Evolutionary conservation across 2,888 invertebrate species (phyloP).

Genomic region (Diarsia brunnea): DNA sequence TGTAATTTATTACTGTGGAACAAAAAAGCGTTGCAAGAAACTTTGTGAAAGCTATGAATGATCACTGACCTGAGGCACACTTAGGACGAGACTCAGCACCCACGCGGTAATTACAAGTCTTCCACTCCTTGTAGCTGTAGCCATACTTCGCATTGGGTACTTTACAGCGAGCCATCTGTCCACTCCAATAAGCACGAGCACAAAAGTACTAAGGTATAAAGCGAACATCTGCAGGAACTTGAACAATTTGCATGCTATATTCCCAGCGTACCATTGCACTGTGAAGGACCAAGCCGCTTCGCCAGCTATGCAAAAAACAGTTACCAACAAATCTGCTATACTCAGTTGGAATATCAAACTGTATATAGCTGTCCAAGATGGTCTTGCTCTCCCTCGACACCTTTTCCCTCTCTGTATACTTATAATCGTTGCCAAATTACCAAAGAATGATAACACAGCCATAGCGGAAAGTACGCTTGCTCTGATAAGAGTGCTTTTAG

Average conservation of each 20-base stretch:
- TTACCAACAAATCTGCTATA: constrained; percentile 95
- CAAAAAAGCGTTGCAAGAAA: constrained; percentile 19
- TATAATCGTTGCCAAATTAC: constrained; percentile 94
- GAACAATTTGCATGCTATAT: constrained; percentile 94
- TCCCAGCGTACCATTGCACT: constrained; percentile 95
- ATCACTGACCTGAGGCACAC: constrained; percentile 94
- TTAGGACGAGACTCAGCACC: constrained; percentile 93
- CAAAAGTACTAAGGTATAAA: constrained; percentile 95
- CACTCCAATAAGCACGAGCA: constrained; percentile 95
- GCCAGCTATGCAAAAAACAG: constrained; percentile 95
- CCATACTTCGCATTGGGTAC: constrained; percentile 94
- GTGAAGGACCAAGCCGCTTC: constrained; percentile 95
- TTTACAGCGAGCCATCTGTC: constrained; percentile 95
- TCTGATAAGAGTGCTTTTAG: constrained; percentile 91
- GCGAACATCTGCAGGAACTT: constrained; percentile 96
- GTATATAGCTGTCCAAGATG: constrained; percentile 93
- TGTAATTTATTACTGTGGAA: constrained; percentile 16
- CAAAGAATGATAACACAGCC: constrained; percentile 93
- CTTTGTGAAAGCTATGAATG: constrained; percentile 48
- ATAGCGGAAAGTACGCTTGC: constrained; percentile 93
- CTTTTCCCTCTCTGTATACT: constrained; percentile 93
- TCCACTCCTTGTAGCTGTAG: constrained; percentile 92
- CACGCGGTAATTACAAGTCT: constrained; percentile 93
- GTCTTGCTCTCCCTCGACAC: constrained; percentile 89
- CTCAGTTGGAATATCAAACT: constrained; percentile 95